Base-by-base conservation (phyloP, 2,888 invertebrate species). In the Cremastobaeus sp. region DNA sequence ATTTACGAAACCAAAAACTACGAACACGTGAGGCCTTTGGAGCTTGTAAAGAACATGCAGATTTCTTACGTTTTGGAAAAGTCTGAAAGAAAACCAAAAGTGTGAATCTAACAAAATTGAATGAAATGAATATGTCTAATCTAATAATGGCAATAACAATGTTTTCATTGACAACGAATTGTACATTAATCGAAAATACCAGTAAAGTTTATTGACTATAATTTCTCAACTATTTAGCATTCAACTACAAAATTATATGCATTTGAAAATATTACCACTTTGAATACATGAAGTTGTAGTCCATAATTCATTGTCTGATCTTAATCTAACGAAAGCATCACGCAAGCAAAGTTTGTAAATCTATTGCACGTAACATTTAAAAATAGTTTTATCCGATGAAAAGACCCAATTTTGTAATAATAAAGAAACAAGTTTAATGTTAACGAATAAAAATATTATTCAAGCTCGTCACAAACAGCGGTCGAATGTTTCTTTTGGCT, bases 1-100 rank as follows among this genome's bases (percentile, higher is more conserved):
- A 80, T 84, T 41, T 84, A 84, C 64, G 81, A 85, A 48, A 34
- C 71, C 54, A 85, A 85, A 68, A 85, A 85, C 74, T 85, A 85
- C 39, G 57, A 74, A 1, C 79, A 84, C 43, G 59, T 83, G 4
- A 71, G 73, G 14, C 64, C 77, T 0, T 59, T 37, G 6, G 60
- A 60, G 30, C 6, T 60, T 18, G 20, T 60, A 11, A 60, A 60
- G 39, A 12, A 37, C 15, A 6, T 15, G 9, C 34, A 4, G 14
- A 9, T 32, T 17, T 28, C 17, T 0, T 17, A 5, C 5, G 17
- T 39, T 6, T 1, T 8, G 3, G 14, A 34, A 17, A 47, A 50
- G 11, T 4, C 1, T 2, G 41, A 41, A n/a, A n/a, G n/a, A n/a
- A n/a, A n/a, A n/a, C n/a, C n/a, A n/a, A n/a, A n/a, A n/a, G n/a